Base-by-base conservation (phyloP, 1,140 invertebrate genomes). In the Hyles euphorbiae region DNA sequence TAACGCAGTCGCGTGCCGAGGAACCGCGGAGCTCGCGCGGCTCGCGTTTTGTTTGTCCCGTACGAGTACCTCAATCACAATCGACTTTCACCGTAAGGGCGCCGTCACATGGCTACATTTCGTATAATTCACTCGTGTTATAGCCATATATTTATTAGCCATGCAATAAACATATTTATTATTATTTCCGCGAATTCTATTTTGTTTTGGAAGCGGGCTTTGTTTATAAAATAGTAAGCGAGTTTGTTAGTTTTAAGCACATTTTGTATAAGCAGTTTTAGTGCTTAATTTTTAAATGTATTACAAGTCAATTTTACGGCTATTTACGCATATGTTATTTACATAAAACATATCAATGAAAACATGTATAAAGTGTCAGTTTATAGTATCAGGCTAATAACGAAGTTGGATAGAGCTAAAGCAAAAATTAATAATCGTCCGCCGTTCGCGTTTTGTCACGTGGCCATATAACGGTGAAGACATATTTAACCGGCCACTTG, bases 61-160 rank as follows among this genome's bases (percentile, higher is more conserved):
- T 61, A 55, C 54, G 50, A 33, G 55, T 47, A 70, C 67, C 70
- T 78, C 65, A 69, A 74, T 74, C 73, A 80, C 72, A 76, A 76
- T 78, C 72, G 70, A 81, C 81, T 83, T 83, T 83, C 81, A 80
- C 81, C 77, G 46, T 77, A 80, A 80, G 74, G 75, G 74, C 71
- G 67, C 61, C 71, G 66, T 66, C 72, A 73, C 72, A 72, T 71
- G 62, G 60, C 67, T 49, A 68, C 68, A 40, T 40, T 40, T 40
- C 36, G 36, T 40, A 8, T 40, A 40, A 40, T 40, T 2, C 5
- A 40, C 0, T 40, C 36, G 8, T 5, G 8, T 40, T 40, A 5
- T 40, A 0, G 36, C 36, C 8, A 12, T 11, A 3, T 12, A 11
- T 48, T 22, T 12, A 11, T 48, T 48, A 11, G n/a, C 11, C 8